phyloP scores from a whole-genome alignment of 2,888 invertebrate genomes.

The Oscheius sp. region DNA sequence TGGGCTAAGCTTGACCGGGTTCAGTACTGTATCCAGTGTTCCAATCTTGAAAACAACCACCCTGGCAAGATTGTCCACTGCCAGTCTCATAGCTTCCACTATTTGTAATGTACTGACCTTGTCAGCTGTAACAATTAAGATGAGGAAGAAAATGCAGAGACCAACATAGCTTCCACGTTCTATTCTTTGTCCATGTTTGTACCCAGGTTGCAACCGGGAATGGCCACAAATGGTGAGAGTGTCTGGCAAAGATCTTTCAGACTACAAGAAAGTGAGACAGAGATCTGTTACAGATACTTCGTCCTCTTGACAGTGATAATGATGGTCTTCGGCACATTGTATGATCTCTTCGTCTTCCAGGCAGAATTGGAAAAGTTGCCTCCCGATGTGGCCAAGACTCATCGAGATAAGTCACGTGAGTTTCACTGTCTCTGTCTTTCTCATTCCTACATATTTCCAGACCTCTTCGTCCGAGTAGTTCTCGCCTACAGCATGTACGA shows the following conservation, averaged over 20 bases:
- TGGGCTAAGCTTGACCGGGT: neutral
- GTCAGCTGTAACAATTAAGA: neutral
- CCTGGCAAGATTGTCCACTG: neutral
- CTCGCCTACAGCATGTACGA: constrained; percentile 77
- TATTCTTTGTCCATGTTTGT: neutral
- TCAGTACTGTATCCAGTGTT: neutral
- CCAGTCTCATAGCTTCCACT: neutral
- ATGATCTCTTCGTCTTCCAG: constrained; percentile 68
- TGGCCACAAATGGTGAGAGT: neutral
- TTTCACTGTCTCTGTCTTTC: neutral
- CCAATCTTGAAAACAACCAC: neutral
- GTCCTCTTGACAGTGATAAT: constrained; percentile 64
- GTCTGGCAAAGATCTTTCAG: neutral
- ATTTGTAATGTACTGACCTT: neutral
- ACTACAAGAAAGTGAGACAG: neutral
- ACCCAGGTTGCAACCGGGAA: neutral
- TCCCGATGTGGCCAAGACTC: constrained; percentile 17
- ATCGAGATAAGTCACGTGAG: constrained; percentile 23
- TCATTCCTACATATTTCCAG: constrained; percentile 39
- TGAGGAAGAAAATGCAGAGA: neutral
- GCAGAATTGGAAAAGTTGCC: constrained; percentile 27
- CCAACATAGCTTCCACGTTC: neutral
- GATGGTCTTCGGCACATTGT: constrained; percentile 68
- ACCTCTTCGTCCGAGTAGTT: constrained; percentile 55
- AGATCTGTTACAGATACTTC: constrained; percentile 53